Conservation (phyloP, 2,113 vertebrate species). For the Xiphias gladius region DNA sequence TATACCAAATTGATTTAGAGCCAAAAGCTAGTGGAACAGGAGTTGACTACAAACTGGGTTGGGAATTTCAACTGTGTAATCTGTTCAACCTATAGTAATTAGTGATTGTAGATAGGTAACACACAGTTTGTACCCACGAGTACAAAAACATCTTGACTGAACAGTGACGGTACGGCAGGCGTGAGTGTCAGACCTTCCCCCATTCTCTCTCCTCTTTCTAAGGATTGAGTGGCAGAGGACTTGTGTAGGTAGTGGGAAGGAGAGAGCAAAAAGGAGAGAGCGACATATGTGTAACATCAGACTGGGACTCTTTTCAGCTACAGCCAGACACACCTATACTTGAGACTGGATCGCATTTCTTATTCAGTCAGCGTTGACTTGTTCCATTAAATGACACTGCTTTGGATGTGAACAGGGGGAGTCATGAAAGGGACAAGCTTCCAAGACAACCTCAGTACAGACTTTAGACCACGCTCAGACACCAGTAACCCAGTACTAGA, state of each 20-base stretch:
- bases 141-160: background rate
- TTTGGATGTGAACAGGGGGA: conserved; percentile 19
- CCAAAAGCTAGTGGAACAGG: background rate
- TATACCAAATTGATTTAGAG: background rate
- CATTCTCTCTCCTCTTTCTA: conserved; percentile 2
- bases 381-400: conserved; percentile 48
- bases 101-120: background rate
- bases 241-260: conserved; percentile 5
- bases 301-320: conserved; percentile 31
- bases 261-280: background rate
- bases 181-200: background rate
- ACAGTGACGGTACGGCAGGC: background rate
- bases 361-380: conserved; percentile 59
- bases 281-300: conserved; percentile 38
- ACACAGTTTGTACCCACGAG: background rate
- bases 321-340: conserved; percentile 13
- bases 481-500: conserved; percentile 6
- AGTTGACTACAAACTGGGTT: background rate
- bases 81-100: background rate
- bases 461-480: conserved; percentile 4
- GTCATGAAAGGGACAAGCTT: conserved; percentile 38
- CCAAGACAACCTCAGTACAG: conserved; percentile 34
- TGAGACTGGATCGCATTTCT: conserved; percentile 44
- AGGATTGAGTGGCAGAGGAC: conserved; percentile 1
- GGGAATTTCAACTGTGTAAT: background rate